phyloP scores from a whole-genome alignment of 1,140 invertebrate genomes.

The Drosophila kepulauana region DNA sequence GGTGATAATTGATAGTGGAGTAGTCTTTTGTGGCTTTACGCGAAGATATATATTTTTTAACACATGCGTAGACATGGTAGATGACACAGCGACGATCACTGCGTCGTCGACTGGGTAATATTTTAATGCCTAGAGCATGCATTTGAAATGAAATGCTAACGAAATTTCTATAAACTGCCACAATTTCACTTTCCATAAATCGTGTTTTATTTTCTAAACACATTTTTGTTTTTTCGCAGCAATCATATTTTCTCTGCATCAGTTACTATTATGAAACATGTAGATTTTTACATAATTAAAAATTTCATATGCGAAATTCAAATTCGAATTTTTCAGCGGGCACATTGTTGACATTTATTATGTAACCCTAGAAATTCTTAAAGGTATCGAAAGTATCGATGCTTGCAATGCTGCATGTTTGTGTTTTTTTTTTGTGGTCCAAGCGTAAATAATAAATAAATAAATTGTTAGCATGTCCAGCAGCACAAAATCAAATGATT shows the following conservation, averaged over 20 bases:
- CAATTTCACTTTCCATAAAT: conserved; percentile 80
- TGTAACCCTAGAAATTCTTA: conserved; percentile 33
- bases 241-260: conserved; percentile 36
- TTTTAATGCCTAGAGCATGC: conserved; percentile 73
- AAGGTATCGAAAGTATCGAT: conserved; percentile 31
- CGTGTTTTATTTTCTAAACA: conserved; percentile 62
- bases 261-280: conserved; percentile 56
- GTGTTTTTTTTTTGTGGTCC: not conserved
- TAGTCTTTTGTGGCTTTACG: conserved; percentile 46
- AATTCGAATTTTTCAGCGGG: conserved; percentile 33
- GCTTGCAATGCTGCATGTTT: conserved; percentile 35
- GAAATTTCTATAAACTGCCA: conserved; percentile 77
- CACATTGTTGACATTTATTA: not conserved
- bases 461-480: conserved; percentile 53
- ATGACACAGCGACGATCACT: conserved; percentile 32
- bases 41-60: conserved; percentile 59
- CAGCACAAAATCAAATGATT: conserved; percentile 60
- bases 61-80: conserved; percentile 61
- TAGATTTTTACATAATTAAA: conserved; percentile 52
- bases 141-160: conserved; percentile 67
- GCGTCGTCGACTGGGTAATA: conserved; percentile 5
- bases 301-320: conserved; percentile 33
- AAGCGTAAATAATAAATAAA: not conserved
- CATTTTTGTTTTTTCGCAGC: conserved; percentile 46
- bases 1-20: conserved; percentile 69